Evolutionary conservation across 2,888 invertebrate genomes (phyloP), one percentile per base, ranked within the genome.

Genomic region (Apodemia arnacis): DNA sequence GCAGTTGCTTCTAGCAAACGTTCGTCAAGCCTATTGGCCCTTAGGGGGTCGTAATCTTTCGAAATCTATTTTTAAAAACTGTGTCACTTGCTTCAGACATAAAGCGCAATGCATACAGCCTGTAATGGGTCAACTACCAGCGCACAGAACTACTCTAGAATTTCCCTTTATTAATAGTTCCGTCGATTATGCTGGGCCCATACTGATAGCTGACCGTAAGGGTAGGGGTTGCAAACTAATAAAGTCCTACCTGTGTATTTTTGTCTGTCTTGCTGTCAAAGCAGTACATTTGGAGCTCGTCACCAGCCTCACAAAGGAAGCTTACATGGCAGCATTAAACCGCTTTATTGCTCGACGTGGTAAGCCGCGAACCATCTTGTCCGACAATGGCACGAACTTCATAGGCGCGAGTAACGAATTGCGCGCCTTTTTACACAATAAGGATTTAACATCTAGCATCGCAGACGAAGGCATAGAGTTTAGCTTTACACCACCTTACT

Each of bases 401-500:
- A 74, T 88, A 59, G 88, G 88, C 4, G 80, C 88, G 7, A 76
- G 2, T 54, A 76, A 82, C 34, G 77, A 77, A 34, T 21, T 82
- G 11, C 5, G 27, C 34, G 38, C 73, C 11, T n/a, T 38, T 41
- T 70, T 70, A 8, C 31, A 70, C 1, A 31, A 8, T 31, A 54
- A 49, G 5, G n/a, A 77, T 41, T 11, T 78, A 3, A 10, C 38
- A 7, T 24, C 41, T 21, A 24, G 44, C 15, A n/a, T 79, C 10
- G 59, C 83, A n/a, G 69, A 83, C 8, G 44, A 91, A 80, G 85
- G 85, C 69, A 87, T 82, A 8, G 73, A 79, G n/a, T 83, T 79
- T 89, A 96, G 49, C 93, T 86, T 87, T 59, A 49, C 63, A 0
- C 91, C 89, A 7, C 77, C 85, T 15, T 88, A 87, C 21, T 49